Evolutionary conservation across 1,140 invertebrate genomes (phyloP).

Genomic region (Atta colombica): DNA sequence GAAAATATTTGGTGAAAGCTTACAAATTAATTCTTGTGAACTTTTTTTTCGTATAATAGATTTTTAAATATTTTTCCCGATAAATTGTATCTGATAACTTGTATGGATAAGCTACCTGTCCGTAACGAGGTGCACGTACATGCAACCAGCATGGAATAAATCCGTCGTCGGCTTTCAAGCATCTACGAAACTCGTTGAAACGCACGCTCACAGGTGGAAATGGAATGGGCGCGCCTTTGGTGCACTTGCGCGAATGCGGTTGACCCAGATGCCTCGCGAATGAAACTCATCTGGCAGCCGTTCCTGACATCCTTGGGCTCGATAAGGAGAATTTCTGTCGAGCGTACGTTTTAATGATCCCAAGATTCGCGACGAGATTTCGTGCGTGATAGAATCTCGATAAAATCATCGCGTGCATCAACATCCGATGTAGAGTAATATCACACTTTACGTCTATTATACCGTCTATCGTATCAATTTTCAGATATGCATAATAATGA

Average conservation of each 20-base stretch:
- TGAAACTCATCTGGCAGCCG: constrained; percentile 74
- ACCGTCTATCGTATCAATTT: not conserved
- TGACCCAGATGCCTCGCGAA: constrained; percentile 79
- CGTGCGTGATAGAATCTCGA: constrained; percentile 44
- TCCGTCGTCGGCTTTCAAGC: constrained; percentile 43
- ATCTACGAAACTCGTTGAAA: constrained; percentile 40
- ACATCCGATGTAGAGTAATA: constrained; percentile 1
- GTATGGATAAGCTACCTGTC: not conserved
- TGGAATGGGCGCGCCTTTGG: constrained; percentile 68
- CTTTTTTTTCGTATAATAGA: not conserved
- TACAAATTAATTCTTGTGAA: too few relatives aligned
- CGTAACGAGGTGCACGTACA: constrained; percentile 27
- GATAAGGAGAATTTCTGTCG: constrained; percentile 66
- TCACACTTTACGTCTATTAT: not conserved
- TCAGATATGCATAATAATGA: not conserved
- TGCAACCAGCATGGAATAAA: constrained; percentile 19
- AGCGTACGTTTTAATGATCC: constrained; percentile 39
- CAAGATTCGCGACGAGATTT: constrained; percentile 5
- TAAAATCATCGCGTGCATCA: constrained; percentile 16
- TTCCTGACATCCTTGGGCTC: constrained; percentile 77
- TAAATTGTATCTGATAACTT: not conserved
- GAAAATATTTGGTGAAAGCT: too few relatives aligned
- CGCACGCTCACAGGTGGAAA: constrained; percentile 70
- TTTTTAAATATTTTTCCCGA: not conserved
- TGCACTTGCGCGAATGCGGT: constrained; percentile 70